Percentiles rank a stretch among this genome's conserved stretches.
Evolutionary conservation across 30 jellyfish, hydroid and myxozoan genomes (phyloP).

Genomic region (Catostylus mosaicus): DNA sequence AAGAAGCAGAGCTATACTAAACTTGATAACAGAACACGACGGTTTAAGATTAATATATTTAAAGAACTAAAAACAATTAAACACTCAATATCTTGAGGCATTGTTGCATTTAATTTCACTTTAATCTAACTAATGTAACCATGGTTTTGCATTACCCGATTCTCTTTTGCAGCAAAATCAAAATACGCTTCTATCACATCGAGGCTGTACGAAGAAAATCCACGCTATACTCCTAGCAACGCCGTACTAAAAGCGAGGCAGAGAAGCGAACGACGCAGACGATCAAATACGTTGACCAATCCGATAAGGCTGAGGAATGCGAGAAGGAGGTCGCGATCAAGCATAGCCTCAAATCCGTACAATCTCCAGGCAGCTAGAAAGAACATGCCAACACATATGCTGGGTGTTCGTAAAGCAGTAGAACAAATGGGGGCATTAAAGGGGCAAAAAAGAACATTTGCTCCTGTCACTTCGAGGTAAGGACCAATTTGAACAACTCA

Average conservation of each 20-base stretch:
- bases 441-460: constrained; percentile 33
- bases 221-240: constrained; percentile 48
- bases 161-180: constrained; percentile 31
- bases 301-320: constrained; percentile 54
- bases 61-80: too few relatives aligned
- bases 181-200: constrained; percentile 47
- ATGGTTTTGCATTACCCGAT: background rate
- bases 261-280: constrained; percentile 5
- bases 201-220: constrained; percentile 53
- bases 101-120: background rate
- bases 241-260: constrained; percentile 18
- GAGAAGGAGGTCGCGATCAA: constrained; percentile 43
- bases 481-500: background rate
- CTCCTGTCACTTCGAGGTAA: constrained; percentile 38
- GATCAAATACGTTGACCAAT: constrained; percentile 46
- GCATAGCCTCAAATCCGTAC: constrained; percentile 30
- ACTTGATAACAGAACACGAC: too few relatives aligned
- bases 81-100: background rate
- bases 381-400: constrained; percentile 19
- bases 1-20: too few relatives aligned
- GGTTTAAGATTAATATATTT: too few relatives aligned
- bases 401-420: constrained; percentile 36
- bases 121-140: background rate
- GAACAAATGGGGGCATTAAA: constrained; percentile 34
- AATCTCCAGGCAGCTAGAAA: constrained; percentile 21